Conservation (phyloP, 2,888 invertebrate genomes). For the Pseudococcus longispinus region DNA sequence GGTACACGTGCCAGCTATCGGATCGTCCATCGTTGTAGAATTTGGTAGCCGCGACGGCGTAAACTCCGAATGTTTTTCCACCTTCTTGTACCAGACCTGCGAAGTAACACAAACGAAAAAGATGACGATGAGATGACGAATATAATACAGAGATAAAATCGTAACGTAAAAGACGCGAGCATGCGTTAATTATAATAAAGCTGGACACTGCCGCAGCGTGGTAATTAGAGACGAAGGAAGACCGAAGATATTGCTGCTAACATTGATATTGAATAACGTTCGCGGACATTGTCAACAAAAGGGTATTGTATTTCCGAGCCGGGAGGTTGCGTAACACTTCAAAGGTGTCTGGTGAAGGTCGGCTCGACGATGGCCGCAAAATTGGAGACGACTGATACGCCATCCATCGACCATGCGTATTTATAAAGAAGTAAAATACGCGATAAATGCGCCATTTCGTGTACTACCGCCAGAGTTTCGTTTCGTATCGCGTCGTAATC, state of each 20-base stretch:
- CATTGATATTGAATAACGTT: constrained; percentile 43
- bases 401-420: not conserved
- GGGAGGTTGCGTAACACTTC: not conserved
- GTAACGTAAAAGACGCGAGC: not conserved
- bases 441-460: constrained; percentile 5
- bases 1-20: constrained; percentile 89
- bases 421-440: not conserved
- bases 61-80: constrained; percentile 86
- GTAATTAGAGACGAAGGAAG: constrained; percentile 26
- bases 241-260: not conserved
- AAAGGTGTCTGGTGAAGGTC: not conserved
- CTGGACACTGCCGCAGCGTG: not conserved
- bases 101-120: constrained; percentile 56
- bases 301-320: not conserved
- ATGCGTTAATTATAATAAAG: constrained; percentile 59
- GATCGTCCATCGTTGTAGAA: constrained; percentile 70
- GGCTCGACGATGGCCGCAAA: not conserved
- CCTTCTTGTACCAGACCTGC: constrained; percentile 80
- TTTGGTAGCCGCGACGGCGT: constrained; percentile 81
- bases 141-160: too few species aligned
- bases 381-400: not conserved
- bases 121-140: too few species aligned
- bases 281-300: constrained; percentile 1
- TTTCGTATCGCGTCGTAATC: not conserved
- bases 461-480: not conserved